Evolutionary conservation across 2,113 vertebrate species (phyloP), one percentile per base, ranked within the genome.

Genomic region (Alligator mississippiensis): DNA sequence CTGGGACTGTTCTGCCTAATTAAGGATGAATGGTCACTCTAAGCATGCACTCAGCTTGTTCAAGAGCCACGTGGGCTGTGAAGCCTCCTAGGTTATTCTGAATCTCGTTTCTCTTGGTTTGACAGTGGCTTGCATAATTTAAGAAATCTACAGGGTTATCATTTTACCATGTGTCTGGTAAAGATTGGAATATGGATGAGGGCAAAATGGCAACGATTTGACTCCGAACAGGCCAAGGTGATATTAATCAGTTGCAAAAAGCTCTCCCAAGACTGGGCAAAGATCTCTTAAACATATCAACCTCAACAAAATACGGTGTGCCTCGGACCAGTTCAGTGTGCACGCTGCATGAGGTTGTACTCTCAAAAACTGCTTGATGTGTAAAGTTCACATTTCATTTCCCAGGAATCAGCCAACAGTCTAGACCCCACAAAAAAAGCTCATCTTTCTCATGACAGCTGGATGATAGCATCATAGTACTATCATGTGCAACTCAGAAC

Each of bases 211-310:
- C 80, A 47, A 78, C 4, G 58, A 6, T 6, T 5, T 3, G 24
- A 2, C 8, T 4, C n/a, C 5, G 83, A 60, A 17, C 38, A 10
- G 0, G 0, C 21, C 17, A 0, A 0, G 2, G 30, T 62, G 74
- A 64, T 61, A 85, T 3, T 4, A 74, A 0, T 2, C 54, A 81
- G 64, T 54, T 77, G 80, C 82, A 58, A 66, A 64, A 38, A 80
- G 82, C 66, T 30, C 81, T 55, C 4, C 2, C 21, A 81, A 22
- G 61, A 85, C 47, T 47, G 47, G 47, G 54, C 85, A 76, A 58
- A 0, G 10, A 54, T 75, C n/a, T 55, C 61, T 92, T 34, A 10
- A 63, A 72, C 4, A 61, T 6, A 47, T 28, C 0, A 2, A 0
- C n/a, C 62, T 57, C 28, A 47, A 81, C 63, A 1, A 0, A 0